phyloP scores from a whole-genome alignment of 2,797 vertebrate genomes.

The Leuciscus waleckii region DNA sequence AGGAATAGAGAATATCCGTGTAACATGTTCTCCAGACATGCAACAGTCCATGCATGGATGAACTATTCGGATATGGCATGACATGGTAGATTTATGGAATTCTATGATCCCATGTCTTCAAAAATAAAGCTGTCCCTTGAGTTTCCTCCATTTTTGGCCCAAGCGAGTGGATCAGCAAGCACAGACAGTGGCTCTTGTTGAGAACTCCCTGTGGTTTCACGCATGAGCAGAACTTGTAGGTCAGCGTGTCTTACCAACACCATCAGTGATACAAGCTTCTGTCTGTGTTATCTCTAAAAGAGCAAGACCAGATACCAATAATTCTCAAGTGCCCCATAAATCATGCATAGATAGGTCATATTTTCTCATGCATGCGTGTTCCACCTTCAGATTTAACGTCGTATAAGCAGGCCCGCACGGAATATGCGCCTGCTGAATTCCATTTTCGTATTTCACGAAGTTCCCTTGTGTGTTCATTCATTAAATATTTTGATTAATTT shows the following conservation, averaged over 20 bases:
- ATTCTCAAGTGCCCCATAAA: slow-evolving; percentile 40
- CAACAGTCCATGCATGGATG: neutral
- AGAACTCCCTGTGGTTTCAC: slow-evolving; percentile 48
- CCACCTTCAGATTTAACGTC: slow-evolving; percentile 2
- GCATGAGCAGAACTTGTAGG: slow-evolving; percentile 45
- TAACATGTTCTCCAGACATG: slow-evolving; percentile 4
- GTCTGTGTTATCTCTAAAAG: slow-evolving; percentile 42
- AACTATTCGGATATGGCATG: slow-evolving; percentile 3
- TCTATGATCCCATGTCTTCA: slow-evolving; percentile 27
- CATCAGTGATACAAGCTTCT: slow-evolving; percentile 41
- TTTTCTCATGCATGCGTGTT: slow-evolving; percentile 29
- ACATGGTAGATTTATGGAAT: slow-evolving; percentile 31
- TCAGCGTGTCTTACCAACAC: slow-evolving; percentile 52
- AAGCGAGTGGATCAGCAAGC: slow-evolving; percentile 12
- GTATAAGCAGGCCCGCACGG: neutral
- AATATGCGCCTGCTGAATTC: neutral
- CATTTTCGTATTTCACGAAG: neutral
- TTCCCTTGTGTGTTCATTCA: slow-evolving; percentile 6
- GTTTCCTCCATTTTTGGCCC: slow-evolving; percentile 27
- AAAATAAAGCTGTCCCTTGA: slow-evolving; percentile 39
- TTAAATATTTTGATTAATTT: neutral
- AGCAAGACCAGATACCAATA: slow-evolving; percentile 35
- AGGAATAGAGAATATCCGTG: neutral
- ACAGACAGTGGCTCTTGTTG: slow-evolving; percentile 36
- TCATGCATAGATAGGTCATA: slow-evolving; percentile 45